phyloP scores from a whole-genome alignment of 2,797 vertebrate species.

The Hoplostethus mediterraneus region DNA sequence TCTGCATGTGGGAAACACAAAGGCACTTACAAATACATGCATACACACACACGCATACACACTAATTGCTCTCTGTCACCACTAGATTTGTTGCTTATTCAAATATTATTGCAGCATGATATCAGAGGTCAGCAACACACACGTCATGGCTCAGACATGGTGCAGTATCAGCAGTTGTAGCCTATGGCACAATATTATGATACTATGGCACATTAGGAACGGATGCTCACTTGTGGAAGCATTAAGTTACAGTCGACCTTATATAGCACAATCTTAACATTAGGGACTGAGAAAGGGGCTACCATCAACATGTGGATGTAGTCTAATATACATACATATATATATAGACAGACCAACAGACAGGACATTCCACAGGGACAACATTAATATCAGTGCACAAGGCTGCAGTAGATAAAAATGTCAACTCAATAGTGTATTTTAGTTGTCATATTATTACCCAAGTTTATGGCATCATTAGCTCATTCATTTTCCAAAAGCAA shows the following conservation, averaged over 20 bases:
- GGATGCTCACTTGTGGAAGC: conserved; percentile 52
- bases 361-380: conserved; percentile 14
- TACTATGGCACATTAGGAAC: conserved; percentile 19
- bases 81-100: conserved; percentile 39
- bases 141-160: conserved; percentile 47
- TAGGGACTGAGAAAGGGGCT: not conserved
- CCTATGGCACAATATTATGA: conserved; percentile 50
- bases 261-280: conserved; percentile 21
- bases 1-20: not conserved
- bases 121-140: conserved; percentile 48
- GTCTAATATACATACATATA: not conserved
- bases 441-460: conserved; percentile 21
- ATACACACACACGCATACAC: not conserved
- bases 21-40: no score
- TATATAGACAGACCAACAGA: not conserved
- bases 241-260: conserved; percentile 16
- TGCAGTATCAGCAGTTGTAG: conserved; percentile 53
- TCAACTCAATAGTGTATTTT: conserved; percentile 45
- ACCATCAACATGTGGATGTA: not conserved
- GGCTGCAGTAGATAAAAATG: conserved; percentile 17
- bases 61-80: conserved; percentile 17
- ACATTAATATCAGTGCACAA: conserved; percentile 6
- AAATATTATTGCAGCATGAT: conserved; percentile 71
- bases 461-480: conserved; percentile 42
- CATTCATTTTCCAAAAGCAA: conserved; percentile 47